Evolutionary conservation across 1,140 invertebrate species (phyloP).

Genomic region (Littorina saxatilis): DNA sequence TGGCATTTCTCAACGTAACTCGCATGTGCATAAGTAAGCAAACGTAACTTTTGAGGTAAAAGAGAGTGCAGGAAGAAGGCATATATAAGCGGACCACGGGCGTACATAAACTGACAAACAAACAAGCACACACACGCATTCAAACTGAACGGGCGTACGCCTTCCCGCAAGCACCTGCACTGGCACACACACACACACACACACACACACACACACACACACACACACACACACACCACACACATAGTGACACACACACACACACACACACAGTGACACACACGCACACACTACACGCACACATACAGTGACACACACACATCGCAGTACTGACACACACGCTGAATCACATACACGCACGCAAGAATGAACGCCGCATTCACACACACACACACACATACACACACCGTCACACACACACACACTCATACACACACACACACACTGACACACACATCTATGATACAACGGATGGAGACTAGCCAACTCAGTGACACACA

Average conservation of each 20-base stretch:
- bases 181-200: constrained; percentile 1
- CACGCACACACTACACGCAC: background rate
- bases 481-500: no score
- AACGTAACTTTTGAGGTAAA: no score
- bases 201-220: background rate
- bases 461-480: no score
- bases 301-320: background rate
- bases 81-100: no score
- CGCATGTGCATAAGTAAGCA: no score
- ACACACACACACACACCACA: background rate
- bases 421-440: no score
- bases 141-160: background rate
- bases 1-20: background rate
- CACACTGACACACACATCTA: no score
- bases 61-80: no score
- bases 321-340: background rate
- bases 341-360: constrained; percentile 14
- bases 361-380: background rate
- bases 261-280: background rate
- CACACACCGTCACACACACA: no score
- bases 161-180: background rate
- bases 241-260: background rate
- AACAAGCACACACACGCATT: constrained; percentile 25
- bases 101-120: background rate
- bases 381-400: background rate